Conservation (phyloP, 2,888 invertebrate species). For the Aproaerema taeniolella region DNA sequence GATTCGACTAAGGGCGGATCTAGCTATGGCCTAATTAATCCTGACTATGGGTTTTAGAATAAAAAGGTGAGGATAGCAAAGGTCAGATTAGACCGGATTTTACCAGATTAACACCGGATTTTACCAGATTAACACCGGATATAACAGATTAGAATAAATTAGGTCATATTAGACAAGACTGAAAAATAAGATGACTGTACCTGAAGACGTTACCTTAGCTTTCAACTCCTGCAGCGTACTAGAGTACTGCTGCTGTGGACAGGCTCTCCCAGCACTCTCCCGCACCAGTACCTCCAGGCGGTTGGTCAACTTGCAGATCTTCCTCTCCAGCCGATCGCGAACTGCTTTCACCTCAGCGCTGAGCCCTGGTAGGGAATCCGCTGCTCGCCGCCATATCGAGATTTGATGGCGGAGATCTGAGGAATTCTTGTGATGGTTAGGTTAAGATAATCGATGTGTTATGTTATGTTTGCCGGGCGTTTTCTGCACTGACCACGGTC, state of each 20-base stretch:
- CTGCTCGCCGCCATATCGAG: slow-evolving; percentile 86
- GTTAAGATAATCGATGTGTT: no score
- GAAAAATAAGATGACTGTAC: no score
- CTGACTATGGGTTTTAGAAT: neutral
- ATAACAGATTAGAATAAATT: neutral
- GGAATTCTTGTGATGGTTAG: neutral
- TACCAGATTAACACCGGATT: neutral
- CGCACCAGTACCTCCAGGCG: slow-evolving; percentile 77
- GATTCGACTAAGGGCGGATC: no score
- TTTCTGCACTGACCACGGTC: no score
- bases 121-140: neutral
- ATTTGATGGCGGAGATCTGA: slow-evolving; percentile 87
- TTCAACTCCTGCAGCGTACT: slow-evolving; percentile 82
- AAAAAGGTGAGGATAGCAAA: neutral
- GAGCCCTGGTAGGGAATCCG: slow-evolving; percentile 84
- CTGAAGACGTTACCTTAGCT: no score
- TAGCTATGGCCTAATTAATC: no score
- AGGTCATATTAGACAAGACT: neutral
- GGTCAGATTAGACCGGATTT: neutral
- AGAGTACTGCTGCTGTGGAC: slow-evolving; percentile 67
- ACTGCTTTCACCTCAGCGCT: slow-evolving; percentile 88
- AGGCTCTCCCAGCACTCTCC: slow-evolving; percentile 45
- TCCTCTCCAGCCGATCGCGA: slow-evolving; percentile 81
- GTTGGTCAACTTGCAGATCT: slow-evolving; percentile 79
- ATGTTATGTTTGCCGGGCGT: no score